Percentiles rank a stretch among this genome's conserved stretches.
Evolutionary conservation across 2,797 vertebrate genomes (phyloP).

Genomic region (Chanos chanos): DNA sequence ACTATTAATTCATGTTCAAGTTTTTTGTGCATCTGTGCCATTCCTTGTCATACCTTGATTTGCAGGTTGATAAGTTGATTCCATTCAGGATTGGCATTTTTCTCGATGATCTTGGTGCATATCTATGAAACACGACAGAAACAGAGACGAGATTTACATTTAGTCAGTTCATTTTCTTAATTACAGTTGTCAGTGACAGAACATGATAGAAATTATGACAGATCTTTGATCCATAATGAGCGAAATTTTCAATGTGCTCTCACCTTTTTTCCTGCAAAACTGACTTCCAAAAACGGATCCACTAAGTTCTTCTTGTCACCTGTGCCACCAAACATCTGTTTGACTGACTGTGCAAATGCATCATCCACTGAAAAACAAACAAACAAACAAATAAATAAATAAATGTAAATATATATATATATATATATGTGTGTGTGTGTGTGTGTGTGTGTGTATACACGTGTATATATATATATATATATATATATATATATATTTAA

Average conservation of each 20-base stretch:
- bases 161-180: background rate
- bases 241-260: too few species aligned
- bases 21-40: background rate
- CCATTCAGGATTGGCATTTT: slow-evolving; percentile 87
- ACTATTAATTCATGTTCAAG: too few species aligned
- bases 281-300: slow-evolving; percentile 84
- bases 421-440: too few species aligned
- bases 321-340: slow-evolving; percentile 79
- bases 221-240: too few species aligned
- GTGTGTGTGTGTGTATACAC: too few species aligned
- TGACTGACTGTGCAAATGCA: slow-evolving; percentile 79
- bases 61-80: slow-evolving; percentile 80
- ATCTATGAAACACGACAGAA: slow-evolving; percentile 56
- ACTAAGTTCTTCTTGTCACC: slow-evolving; percentile 85
- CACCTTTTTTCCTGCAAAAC: slow-evolving; percentile 86
- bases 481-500: too few species aligned
- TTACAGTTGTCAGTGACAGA: too few species aligned
- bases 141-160: background rate
- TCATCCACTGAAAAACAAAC: slow-evolving; percentile 75
- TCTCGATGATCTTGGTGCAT: slow-evolving; percentile 81
- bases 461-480: too few species aligned
- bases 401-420: too few species aligned
- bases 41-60: slow-evolving; percentile 72
- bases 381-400: background rate
- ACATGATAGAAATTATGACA: too few species aligned